Evolutionary conservation across 2,797 vertebrate species (phyloP), one percentile per base, ranked within the genome.

Genomic region (Hyperoplus immaculatus): DNA sequence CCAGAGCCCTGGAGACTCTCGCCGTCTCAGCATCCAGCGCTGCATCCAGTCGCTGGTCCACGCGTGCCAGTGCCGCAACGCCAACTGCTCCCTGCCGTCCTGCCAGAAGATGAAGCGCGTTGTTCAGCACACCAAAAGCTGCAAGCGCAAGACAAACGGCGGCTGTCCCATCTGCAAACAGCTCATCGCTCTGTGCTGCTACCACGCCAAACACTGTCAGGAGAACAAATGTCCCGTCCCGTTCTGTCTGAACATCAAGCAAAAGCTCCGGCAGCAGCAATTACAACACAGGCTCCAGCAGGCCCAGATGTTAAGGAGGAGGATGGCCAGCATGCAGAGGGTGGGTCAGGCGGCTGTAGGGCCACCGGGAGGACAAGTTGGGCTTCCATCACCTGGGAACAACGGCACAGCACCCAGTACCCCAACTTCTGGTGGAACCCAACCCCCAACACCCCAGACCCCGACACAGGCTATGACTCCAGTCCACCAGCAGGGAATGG

Each of bases 31-130:
- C 92, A 99, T 99, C 83, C 98, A 99, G 92, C 97, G 98, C 82
- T 99, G 98, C 83, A 99, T 99, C 93, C 98, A 99, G 94, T 99
- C 98, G 0, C 93, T 99, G 90, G 97, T 99, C 46, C 98, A 99
- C 0, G 98, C 98, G 5, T 99, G 98, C 91, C 98, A 99, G 95
- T 99, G 98, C 75, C 97, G 97, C 83, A 99, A 99, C 0, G 98
- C 98, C 94, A 99, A 99, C 93, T 99, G 98, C 93, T 99, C 97
- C 0, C 94, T 99, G 94, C 97, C 97, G 0, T 99, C 98, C 77
- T 99, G 98, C 86, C 98, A 99, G 96, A 99, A 99, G 95, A 99
- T 99, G 98, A 99, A 99, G 87, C 95, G 98, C 0, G 98, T 99
- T 0, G 98, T 99, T 68, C 98, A 99, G 73, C 98, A 99, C 91